Evolutionary conservation across 2,113 vertebrate genomes (phyloP), one percentile per base, ranked within the genome.

Genomic region (Motacilla tschutschensis): DNA sequence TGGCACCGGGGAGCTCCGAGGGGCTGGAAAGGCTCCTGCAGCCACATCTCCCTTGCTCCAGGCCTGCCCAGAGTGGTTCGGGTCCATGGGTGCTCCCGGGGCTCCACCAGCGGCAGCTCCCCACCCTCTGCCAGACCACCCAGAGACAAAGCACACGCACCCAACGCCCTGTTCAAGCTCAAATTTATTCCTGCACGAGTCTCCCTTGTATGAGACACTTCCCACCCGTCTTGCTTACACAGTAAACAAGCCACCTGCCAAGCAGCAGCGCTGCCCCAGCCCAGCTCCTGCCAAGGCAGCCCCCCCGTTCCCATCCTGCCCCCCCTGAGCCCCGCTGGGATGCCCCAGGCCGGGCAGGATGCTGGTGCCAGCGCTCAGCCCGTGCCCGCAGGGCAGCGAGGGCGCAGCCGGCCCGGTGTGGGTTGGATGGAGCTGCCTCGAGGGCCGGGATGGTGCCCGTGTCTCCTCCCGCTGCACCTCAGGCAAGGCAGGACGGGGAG

Each of bases 141-240:
- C 71, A 0, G 36, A 50, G 17, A 72, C 46, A 73, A 40, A 69
- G 6, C 67, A 74, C 40, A 9, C 0, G 31, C 6, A 79, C 66
- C 70, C 66, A 8, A 2, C 2, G 0, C 59, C 83, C 82, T 75
- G 43, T 89, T 95, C 92, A 93, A 95, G 95, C 96, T 94, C 79
- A n/a, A 21, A 81, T 97, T 97, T 97, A 97, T 97, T 97, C 92
- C 96, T 94, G 95, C 95, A 92, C 62, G 90, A 93, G 93, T 93
- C 92, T 95, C 95, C 93, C 90, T 94, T 92, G 89, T 93, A 95
- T 74, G 93, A 90, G 71, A 94, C 85, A 15, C 84, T 93, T 94
- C 85, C 93, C 63, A 4, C 86, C 77, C 83, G 54, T 48, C 96
- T 96, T 97, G 97, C 96, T 98, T 97, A 98, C 97, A 97, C 79